These are phyloP conservation scores for Tethya wilhelma DNA, from an alignment of 37 sponge, comb jelly and placozoan species.

Conservation along the genomic window DNA sequence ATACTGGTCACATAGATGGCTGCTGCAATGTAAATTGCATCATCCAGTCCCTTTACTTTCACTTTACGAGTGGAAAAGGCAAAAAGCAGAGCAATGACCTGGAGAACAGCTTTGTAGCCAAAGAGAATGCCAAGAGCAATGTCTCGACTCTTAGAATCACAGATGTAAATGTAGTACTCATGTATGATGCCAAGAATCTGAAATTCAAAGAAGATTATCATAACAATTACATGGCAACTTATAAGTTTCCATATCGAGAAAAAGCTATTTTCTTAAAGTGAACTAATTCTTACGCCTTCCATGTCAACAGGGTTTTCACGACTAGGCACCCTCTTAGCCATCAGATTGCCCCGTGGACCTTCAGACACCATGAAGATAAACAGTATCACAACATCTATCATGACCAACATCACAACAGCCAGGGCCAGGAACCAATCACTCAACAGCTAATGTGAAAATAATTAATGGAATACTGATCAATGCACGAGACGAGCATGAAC, in stretches of 20 bases:
- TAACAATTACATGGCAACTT: too few relatives aligned
- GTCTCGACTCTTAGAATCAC: constrained; percentile 8
- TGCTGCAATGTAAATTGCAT: constrained; percentile 52
- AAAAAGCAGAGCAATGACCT: constrained; percentile 44
- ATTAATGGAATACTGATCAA: not conserved
- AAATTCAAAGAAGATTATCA: too few relatives aligned
- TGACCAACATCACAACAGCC: constrained; percentile 28
- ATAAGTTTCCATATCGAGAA: too few relatives aligned
- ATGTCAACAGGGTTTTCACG: not conserved
- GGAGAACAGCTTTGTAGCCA: constrained; percentile 57
- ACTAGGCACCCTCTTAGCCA: not conserved
- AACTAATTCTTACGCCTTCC: constrained; percentile 42
- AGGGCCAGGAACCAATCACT: constrained; percentile 47
- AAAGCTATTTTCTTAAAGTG: too few relatives aligned
- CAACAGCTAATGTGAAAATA: too few relatives aligned
- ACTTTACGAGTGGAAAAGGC: constrained; percentile 65
- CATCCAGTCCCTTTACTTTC: constrained; percentile 63
- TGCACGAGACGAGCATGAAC: not conserved
- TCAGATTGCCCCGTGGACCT: not conserved
- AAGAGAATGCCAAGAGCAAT: constrained; percentile 47
- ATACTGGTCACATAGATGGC: constrained; percentile 57
- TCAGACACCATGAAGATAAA: not conserved
- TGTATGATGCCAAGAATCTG: constrained; percentile 5
- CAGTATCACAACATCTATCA: constrained; percentile 37
- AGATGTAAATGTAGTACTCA: constrained; percentile 20